These are phyloP conservation scores for Sebastiscus albofasciatus DNA, from an alignment of 2,797 vertebrate genomes.

Conservation along the genomic window DNA sequence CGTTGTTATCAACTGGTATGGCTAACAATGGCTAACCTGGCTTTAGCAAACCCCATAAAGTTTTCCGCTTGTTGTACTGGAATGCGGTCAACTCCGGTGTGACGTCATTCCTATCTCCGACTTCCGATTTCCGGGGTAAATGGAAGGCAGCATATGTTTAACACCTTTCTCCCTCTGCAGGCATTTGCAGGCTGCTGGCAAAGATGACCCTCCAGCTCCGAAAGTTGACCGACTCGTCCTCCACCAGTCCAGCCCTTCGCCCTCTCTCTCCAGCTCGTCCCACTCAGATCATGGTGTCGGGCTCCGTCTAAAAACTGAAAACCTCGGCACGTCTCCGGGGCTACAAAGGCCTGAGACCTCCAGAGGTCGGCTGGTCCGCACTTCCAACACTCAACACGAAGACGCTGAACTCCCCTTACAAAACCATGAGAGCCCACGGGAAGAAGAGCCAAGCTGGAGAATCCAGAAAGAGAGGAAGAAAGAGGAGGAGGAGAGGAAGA, in stretches of 20 bases:
- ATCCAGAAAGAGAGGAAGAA: conserved; percentile 11
- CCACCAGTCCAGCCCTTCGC: conserved; percentile 54
- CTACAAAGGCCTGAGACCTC: conserved; percentile 73
- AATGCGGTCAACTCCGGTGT: too few relatives aligned
- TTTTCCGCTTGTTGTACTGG: too few relatives aligned
- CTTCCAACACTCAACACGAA: not conserved
- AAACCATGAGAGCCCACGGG: not conserved
- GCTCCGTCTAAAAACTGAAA: conserved; percentile 8
- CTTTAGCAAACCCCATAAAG: too few relatives aligned
- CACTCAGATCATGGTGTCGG: conserved; percentile 25
- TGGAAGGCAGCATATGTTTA: too few relatives aligned
- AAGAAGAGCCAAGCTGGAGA: conserved; percentile 20
- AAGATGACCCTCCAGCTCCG: not conserved
- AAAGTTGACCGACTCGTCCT: conserved; percentile 67
- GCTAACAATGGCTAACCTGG: too few relatives aligned
- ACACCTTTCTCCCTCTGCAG: conserved; percentile 25
- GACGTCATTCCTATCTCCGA: too few relatives aligned
- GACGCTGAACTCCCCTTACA: not conserved
- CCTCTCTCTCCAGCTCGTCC: conserved; percentile 48
- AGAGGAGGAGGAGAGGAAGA: conserved; percentile 35
- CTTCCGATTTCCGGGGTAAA: too few relatives aligned
- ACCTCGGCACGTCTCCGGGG: not conserved
- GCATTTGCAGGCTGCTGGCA: conserved; percentile 1
- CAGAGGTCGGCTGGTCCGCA: conserved; percentile 55
- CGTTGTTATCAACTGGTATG: too few relatives aligned